Evolutionary conservation across 1,140 invertebrate genomes (phyloP).

Genomic region (Pseudomyrmex dendroicus): DNA sequence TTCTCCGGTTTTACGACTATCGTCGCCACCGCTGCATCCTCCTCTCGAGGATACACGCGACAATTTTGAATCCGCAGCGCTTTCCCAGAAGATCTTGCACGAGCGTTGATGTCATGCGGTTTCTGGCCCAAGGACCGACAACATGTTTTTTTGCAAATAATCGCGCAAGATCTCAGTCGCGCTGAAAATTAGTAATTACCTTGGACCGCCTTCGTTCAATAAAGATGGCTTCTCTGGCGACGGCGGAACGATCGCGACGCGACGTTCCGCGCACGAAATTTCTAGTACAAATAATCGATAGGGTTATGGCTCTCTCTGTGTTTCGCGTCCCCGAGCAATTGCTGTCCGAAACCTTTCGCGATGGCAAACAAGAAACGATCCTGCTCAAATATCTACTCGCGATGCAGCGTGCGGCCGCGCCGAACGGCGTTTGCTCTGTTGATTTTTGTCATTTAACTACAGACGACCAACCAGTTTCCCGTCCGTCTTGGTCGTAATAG

Average conservation of each 20-base stretch:
- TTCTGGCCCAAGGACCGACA: slow-evolving; percentile 4
- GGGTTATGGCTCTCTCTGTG: slow-evolving; percentile 50
- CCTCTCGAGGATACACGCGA: background rate
- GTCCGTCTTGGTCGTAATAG: slow-evolving; percentile 19
- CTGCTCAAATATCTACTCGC: slow-evolving; percentile 75
- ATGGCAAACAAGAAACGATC: slow-evolving; percentile 77
- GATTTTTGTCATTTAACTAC: slow-evolving; percentile 83
- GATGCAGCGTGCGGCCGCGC: slow-evolving; percentile 63
- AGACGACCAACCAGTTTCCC: slow-evolving; percentile 51
- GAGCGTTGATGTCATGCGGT: background rate
- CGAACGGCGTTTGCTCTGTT: slow-evolving; percentile 76
- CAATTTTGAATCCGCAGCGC: background rate
- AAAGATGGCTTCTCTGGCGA: slow-evolving; percentile 40
- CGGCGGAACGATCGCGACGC: slow-evolving; percentile 57
- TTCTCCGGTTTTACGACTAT: background rate
- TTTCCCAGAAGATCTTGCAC: slow-evolving; percentile 29
- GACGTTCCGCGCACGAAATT: slow-evolving; percentile 63
- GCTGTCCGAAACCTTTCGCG: slow-evolving; percentile 61
- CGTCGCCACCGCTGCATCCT: background rate
- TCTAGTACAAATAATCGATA: slow-evolving; percentile 70
- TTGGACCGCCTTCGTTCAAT: slow-evolving; percentile 51
- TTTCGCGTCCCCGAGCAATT: slow-evolving; percentile 37
- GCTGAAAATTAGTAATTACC: slow-evolving; percentile 53
- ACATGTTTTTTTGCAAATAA: slow-evolving; percentile 27
- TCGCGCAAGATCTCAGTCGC: slow-evolving; percentile 14